Evolutionary conservation across 2,113 vertebrate genomes (phyloP).

Genomic region (Pseudolaguvia tuberculata): DNA sequence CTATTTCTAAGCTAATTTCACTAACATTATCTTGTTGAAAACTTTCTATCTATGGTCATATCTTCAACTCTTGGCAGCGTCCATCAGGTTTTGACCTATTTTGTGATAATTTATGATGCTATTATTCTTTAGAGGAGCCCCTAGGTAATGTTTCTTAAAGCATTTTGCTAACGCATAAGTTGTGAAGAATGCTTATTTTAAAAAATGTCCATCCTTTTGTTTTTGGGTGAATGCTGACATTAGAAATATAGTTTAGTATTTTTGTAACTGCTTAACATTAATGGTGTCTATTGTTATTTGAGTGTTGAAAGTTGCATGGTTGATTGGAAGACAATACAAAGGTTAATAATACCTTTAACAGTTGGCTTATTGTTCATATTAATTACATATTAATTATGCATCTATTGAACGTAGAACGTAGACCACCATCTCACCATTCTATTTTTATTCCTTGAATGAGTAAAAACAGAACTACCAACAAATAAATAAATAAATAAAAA

Average conservation of each 20-base stretch:
- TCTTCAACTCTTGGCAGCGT: neutral
- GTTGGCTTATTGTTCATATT: neutral
- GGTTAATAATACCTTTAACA: too few species aligned
- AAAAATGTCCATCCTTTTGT: neutral
- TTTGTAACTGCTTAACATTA: too few species aligned
- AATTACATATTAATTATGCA: neutral
- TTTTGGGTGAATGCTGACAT: too few species aligned
- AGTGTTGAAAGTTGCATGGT: too few species aligned
- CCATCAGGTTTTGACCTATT: neutral
- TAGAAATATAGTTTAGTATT: too few species aligned
- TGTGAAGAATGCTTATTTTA: neutral
- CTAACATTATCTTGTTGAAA: neutral
- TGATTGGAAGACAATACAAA: too few species aligned
- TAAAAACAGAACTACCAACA: too few species aligned
- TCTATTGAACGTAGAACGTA: too few species aligned
- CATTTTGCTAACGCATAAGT: neutral
- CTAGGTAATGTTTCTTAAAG: neutral
- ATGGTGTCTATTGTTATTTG: too few species aligned
- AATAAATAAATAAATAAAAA: too few species aligned
- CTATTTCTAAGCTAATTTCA: neutral
- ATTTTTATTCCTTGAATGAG: too few species aligned
- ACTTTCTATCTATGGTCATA: neutral
- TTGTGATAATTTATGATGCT: neutral
- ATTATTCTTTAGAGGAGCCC: neutral
- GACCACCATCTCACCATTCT: neutral